Base-by-base conservation (phyloP, 2,888 invertebrate species). In the Mylabris sibirica region DNA sequence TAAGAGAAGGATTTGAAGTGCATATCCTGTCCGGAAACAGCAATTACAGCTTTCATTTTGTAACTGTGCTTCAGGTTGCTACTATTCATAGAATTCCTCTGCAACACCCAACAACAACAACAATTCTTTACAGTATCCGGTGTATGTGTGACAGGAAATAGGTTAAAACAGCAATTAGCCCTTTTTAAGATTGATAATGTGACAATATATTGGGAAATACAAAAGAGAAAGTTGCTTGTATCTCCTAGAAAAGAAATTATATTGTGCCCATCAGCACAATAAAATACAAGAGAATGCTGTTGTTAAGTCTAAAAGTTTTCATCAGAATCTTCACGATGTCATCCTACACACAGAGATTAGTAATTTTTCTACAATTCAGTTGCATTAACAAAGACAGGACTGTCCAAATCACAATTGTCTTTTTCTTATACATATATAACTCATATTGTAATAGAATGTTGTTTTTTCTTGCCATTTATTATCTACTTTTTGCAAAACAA, bases 1-100 rank as follows among this genome's bases (percentile, higher is more conserved):
- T 30, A 26, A 41, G 38, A 24, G 38, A n/a, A 41, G 3, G 57
- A 62, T 24, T 57, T 59, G 35, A 44, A 67, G 67, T 68, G 66
- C 71, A 71, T 66, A 71, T 71, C 71, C 71, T 71, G 60, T 63
- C 35, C 70, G 71, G 71, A 71, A 63, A 66, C 59, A 64, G 66
- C 70, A 71, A 70, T 70, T 70, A 70, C 67, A 34, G 60, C 69
- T 65, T 65, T 57, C 57, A 57, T 57, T 57, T 57, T 24, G 57
- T 57, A 57, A 57, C 57, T 57, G 57, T 57, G 49, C 20, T 57
- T 57, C 24, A 57, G 24, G 57, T 24, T 57, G 57, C 24, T 57
- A 22, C 11, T 22, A 49, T 49, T 20, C 49, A 49, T 49, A 20
- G 20, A 49, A 49, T 49, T 49, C 49, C 49, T 49, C 49, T 49